Evolutionary conservation across 1,140 invertebrate genomes (phyloP).

Genomic region (Ceratina australensis): DNA sequence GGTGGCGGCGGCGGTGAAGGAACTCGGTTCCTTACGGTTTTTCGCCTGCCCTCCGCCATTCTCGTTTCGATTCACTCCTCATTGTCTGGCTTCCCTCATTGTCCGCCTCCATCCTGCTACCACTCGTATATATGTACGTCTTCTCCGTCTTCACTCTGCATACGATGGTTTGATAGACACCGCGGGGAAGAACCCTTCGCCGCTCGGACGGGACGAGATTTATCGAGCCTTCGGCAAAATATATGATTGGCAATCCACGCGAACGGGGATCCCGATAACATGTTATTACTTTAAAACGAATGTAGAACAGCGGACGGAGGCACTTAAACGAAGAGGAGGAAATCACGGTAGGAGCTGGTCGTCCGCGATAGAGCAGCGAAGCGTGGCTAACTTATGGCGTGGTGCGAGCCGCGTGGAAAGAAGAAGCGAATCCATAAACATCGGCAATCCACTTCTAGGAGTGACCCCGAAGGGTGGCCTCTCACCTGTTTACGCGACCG

Average conservation of each 20-base stretch:
- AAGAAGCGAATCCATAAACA: constrained; percentile 35
- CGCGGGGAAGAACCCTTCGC: constrained; percentile 18
- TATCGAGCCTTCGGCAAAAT: constrained; percentile 8
- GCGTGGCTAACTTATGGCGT: constrained; percentile 33
- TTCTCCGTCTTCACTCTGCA: neutral
- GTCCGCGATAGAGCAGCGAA: constrained; percentile 39
- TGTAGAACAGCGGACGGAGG: neutral
- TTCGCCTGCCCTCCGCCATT: constrained; percentile 16
- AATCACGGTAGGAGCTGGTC: neutral
- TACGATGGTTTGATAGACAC: constrained; percentile 10
- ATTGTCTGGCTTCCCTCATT: constrained; percentile 42
- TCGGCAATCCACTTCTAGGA: constrained; percentile 45
- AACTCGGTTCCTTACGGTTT: no score
- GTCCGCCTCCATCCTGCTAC: constrained; percentile 25
- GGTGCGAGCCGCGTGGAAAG: neutral
- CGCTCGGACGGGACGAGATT: constrained; percentile 1
- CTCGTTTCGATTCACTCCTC: constrained; percentile 27
- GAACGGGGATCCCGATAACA: neutral
- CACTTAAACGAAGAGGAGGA: constrained; percentile 27
- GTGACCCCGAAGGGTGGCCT: constrained; percentile 24
- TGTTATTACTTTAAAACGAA: no score
- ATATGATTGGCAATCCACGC: neutral
- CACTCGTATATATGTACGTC: constrained; percentile 12
- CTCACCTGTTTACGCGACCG: constrained; percentile 46
- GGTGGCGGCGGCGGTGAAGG: no score